Conservation (phyloP, 2,797 vertebrate species). For the Tragopan temminckii region DNA sequence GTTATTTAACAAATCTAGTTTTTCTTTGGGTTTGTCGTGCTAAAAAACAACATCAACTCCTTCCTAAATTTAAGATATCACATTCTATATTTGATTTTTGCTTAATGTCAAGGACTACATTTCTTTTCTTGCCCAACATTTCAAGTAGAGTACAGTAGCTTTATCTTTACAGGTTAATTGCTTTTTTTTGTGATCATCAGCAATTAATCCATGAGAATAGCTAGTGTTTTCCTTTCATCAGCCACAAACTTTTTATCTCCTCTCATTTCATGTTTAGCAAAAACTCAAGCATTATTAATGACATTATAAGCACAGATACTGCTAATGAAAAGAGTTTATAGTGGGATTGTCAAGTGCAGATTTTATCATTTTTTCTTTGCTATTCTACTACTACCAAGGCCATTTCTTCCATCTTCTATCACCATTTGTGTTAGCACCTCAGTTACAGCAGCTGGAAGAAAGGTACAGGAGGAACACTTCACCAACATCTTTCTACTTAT, state of each 20-base stretch:
- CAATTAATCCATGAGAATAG: not conserved
- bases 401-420: not conserved
- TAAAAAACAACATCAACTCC: not conserved
- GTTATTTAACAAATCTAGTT: not conserved
- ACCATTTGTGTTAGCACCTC: not conserved
- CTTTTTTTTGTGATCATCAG: not conserved
- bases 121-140: accelerated
- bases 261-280: not conserved
- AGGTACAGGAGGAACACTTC: not conserved
- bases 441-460: constrained; percentile 2
- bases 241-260: not conserved
- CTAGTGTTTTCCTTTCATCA: not conserved
- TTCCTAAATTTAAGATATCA: not conserved
- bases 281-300: not conserved
- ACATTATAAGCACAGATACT: not conserved
- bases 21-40: not conserved
- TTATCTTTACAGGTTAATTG: not conserved
- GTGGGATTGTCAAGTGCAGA: not conserved
- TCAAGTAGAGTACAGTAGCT: not conserved
- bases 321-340: not conserved
- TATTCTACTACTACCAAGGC: not conserved
- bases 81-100: not conserved
- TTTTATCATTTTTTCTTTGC: not conserved
- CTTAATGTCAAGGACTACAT: not conserved
- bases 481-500: not conserved